Base-by-base conservation (phyloP, 1,140 invertebrate species). In the Antheraea pernyi region DNA sequence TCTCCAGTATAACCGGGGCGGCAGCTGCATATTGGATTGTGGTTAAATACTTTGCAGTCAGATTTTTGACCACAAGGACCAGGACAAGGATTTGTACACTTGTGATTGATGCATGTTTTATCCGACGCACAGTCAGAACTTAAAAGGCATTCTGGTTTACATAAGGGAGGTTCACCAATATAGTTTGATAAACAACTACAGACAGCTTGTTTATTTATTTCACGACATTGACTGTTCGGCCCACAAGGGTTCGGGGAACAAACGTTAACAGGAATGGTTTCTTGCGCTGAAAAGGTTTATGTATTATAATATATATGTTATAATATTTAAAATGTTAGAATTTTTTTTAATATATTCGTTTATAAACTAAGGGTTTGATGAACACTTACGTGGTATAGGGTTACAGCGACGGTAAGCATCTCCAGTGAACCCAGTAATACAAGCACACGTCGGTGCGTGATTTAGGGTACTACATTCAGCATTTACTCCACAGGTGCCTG, bases 211-310 rank as follows among this genome's bases (percentile, higher is more conserved):
- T 84, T 82, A 71, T 93, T 93, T 60, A 93, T 75, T 78, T 85
- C 92, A 19, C 93, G 91, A 81, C 96, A 96, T 77, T 95, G 92
- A 76, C 93, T 94, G 75, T 95, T 94, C 7, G 94, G 93, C 59
- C 95, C 95, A 81, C 95, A 96, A 37, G 95, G 95, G 68, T 93
- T 94, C 70, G 95, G 95, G 73, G 92, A 92, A 75, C 95, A 96
- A 5, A 95, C 94, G 74, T 94, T 93, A 19, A 74, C 87, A 74
- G 72, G 91, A 72, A 82, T 81, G 74, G 85, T 77, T 78, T 85
- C 86, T 91, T 78, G 88, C 72, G 70, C 93, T 94, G 78, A 85
- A 95, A 87, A 73, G 22, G 22, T 30, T 1, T 30, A 4, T 30
- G 22, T 4, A 30, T 30, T 30, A 30, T 30, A 30, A 30, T 30